A percentile compares a stretch with the other conserved stretches of the same genome.
These are phyloP conservation scores for Solea senegalensis DNA, from an alignment of 2,113 vertebrate species.

Conservation along the genomic window DNA sequence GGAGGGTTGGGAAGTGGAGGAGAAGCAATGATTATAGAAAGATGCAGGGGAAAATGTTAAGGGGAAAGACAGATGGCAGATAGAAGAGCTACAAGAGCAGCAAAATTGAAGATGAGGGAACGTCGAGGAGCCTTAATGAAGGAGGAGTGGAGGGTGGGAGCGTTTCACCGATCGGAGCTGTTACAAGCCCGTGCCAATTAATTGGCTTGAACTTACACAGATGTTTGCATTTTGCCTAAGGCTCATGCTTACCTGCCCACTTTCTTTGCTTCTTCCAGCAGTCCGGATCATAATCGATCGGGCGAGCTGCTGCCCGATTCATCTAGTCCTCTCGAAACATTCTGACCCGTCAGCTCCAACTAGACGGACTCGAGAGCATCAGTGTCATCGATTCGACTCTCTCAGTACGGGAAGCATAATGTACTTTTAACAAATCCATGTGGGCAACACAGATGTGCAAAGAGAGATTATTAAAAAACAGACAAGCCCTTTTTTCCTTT, in stretches of 20 bases:
- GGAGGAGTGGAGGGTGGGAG: slow-evolving; percentile 38
- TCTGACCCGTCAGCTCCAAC: slow-evolving; percentile 24
- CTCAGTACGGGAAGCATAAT: background rate
- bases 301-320: slow-evolving; percentile 20
- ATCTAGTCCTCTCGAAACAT: slow-evolving; percentile 28
- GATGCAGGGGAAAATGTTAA: slow-evolving; percentile 17
- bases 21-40: slow-evolving; percentile 10
- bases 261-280: slow-evolving; percentile 9
- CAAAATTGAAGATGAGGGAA: slow-evolving; percentile 29
- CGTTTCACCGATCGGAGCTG: slow-evolving; percentile 6
- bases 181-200: slow-evolving; percentile 33
- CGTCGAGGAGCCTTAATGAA: slow-evolving; percentile 37
- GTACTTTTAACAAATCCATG: slow-evolving; percentile 14
- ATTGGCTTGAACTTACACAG: slow-evolving; percentile 62
- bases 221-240: slow-evolving; percentile 60
- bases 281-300: slow-evolving; percentile 45
- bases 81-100: slow-evolving; percentile 25
- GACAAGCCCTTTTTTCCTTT: background rate
- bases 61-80: slow-evolving; percentile 34
- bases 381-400: slow-evolving; percentile 22
- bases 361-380: slow-evolving; percentile 21
- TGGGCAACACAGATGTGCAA: background rate
- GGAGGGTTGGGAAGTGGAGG: background rate
- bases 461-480: background rate
- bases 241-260: slow-evolving; percentile 28